A percentile compares a stretch with the other conserved stretches of the same genome.
Evolutionary conservation across 2,888 invertebrate species (phyloP).

Genomic region (Cinara cedri): DNA sequence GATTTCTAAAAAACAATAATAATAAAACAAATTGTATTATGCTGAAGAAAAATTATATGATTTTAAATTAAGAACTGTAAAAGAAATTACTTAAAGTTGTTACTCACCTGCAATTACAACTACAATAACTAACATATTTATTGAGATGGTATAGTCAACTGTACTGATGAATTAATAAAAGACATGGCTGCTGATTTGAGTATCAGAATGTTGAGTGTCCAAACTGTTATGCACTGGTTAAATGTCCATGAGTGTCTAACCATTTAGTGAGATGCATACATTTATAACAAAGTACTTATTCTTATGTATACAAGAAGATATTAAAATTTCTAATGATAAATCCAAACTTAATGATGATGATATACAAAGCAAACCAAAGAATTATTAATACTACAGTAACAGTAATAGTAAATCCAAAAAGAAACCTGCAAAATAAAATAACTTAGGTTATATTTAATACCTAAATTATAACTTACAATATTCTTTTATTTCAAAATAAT

Average conservation of each 20-base stretch:
- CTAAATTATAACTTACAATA: too few relatives aligned
- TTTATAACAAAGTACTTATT: conserved; percentile 13
- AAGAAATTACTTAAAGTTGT: not conserved
- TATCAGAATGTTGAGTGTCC: conserved; percentile 42
- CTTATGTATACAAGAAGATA: conserved; percentile 47
- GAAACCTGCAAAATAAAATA: conserved; percentile 12
- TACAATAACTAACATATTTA: not conserved
- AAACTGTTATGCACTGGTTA: conserved; percentile 19
- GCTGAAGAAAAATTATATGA: not conserved
- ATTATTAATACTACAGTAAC: too few relatives aligned
- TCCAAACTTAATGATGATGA: conserved; percentile 30
- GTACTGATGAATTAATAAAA: not conserved
- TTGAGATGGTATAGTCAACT: conserved; percentile 4
- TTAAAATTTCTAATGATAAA: conserved; percentile 31
- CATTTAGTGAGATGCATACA: conserved; percentile 41
- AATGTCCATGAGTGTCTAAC: conserved; percentile 42
- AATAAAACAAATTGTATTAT: too few relatives aligned
- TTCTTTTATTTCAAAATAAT: too few relatives aligned
- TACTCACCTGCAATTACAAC: not conserved
- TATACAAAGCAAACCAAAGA: not conserved
- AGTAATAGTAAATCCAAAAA: not conserved
- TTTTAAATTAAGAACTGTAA: conserved; percentile 1
- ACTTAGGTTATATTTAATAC: not conserved
- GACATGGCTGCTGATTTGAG: conserved; percentile 11
- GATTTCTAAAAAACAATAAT: too few relatives aligned